Evolutionary conservation across 2,797 vertebrate genomes (phyloP), one percentile per base, ranked within the genome.

Genomic region (Poliocrania exsul): DNA sequence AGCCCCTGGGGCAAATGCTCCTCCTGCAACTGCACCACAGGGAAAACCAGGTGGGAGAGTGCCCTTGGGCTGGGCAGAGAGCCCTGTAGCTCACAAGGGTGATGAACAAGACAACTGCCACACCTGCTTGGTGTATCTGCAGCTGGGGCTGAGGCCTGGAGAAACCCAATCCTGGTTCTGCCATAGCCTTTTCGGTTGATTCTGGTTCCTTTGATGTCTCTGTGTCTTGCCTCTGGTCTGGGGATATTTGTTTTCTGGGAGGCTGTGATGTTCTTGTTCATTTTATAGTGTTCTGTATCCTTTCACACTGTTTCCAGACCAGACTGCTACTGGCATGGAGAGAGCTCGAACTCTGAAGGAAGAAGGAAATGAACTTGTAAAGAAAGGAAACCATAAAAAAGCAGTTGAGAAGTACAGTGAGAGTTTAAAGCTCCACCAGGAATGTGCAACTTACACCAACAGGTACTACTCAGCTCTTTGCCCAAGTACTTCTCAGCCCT

Each of bases 371-470:
- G 97, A 97, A 56, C 97, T 99, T 92, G 99, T 99, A 94, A 99
- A 99, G 97, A 99, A 98, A 88, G 98, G 98, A 88, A 98, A 98
- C 84, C 97, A 98, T 96, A 98, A 98, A 95, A 98, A 98, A 97
- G 99, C 99, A 46, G 95, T 98, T 40, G 99, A 99, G 90, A 99
- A 99, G 93, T 99, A 99, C 98, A 99, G 93, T 29, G 98, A 99
- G 96, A 99, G 99, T 92, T 97, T 99, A 77, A 97, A 98, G 79
- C 97, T 97, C 75, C 97, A 96, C 60, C 82, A 96, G 33, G 99
- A 99, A 87, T 96, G 98, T 50, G 97, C 99, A 1, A 98, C 98
- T 12, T 99, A 98, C 94, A 99, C 99, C 96, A 99, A 99, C 98
- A 98, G 99, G 99, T 99, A 97, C 81, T 72, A 33, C 57, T 69